phyloP scores from a whole-genome alignment of 1,140 invertebrate species.

The Meloidogyne chitwoodi region DNA sequence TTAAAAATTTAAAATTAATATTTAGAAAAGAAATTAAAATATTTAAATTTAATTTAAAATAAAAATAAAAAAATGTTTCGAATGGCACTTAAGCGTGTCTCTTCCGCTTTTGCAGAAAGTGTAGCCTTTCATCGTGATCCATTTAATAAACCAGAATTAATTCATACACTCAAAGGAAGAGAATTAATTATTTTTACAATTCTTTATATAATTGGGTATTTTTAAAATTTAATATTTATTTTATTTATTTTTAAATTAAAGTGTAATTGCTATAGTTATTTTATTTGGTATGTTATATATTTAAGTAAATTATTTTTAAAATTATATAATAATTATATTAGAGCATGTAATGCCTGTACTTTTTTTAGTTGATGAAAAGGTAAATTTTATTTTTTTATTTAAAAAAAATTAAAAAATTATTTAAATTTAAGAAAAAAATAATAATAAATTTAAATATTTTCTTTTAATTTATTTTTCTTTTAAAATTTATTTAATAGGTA shows the following conservation, averaged over 20 bases:
- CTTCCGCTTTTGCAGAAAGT: conserved; percentile 12
- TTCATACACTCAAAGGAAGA: conserved; percentile 9
- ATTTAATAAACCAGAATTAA: conserved; percentile 12
- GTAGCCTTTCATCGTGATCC: conserved; percentile 18
- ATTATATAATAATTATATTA: not conserved
- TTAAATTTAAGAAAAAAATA: no score
- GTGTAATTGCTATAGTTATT: not conserved
- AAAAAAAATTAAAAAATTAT: no score
- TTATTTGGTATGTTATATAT: not conserved
- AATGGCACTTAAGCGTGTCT: not conserved
- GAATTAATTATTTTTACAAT: conserved; percentile 11
- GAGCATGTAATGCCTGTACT: not conserved
- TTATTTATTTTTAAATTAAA: not conserved
- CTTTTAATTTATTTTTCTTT: no score
- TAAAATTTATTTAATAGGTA: not conserved
- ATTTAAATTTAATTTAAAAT: not conserved
- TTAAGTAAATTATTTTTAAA: not conserved
- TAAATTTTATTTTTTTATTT: no score
- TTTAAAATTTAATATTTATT: not conserved
- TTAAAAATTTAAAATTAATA: no score
- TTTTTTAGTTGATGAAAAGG: not conserved
- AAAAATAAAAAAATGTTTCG: not conserved
- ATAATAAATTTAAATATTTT: no score
- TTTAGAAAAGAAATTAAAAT: no score
- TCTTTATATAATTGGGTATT: conserved; percentile 10